phyloP scores from a whole-genome alignment of 2,113 vertebrate species.

The Sceloporus undulatus region DNA sequence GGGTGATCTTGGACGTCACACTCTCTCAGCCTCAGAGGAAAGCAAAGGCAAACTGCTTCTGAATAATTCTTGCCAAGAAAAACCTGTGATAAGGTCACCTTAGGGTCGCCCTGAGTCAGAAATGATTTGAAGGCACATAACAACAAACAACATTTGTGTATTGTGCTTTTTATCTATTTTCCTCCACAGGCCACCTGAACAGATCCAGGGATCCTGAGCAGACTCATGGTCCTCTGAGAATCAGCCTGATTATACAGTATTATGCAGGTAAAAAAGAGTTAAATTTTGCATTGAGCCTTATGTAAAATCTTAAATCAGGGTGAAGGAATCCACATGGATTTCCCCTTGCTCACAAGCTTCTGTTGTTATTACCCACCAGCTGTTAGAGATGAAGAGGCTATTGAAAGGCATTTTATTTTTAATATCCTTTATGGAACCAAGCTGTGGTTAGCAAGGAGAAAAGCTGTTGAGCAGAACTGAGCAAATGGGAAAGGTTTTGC shows the following conservation, averaged over 20 bases:
- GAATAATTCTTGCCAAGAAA: too few relatives aligned
- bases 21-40: too few relatives aligned
- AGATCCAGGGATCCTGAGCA: background rate
- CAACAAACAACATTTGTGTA: too few relatives aligned
- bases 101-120: too few relatives aligned
- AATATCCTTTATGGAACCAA: background rate
- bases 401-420: too few relatives aligned
- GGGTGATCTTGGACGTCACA: too few relatives aligned
- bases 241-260: background rate
- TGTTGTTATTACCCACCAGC: background rate
- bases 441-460: background rate
- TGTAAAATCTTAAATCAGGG: accelerated
- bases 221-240: background rate
- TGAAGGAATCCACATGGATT: background rate
- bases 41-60: too few relatives aligned
- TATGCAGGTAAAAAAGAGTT: background rate
- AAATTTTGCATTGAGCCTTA: background rate
- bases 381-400: too few relatives aligned
- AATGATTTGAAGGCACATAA: too few relatives aligned
- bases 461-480: background rate
- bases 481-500: too few relatives aligned
- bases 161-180: background rate
- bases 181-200: background rate
- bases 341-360: background rate
- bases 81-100: too few relatives aligned